These are phyloP conservation scores for Pungitius pungitius DNA, from an alignment of 2,113 vertebrate species.

Conservation along the genomic window DNA sequence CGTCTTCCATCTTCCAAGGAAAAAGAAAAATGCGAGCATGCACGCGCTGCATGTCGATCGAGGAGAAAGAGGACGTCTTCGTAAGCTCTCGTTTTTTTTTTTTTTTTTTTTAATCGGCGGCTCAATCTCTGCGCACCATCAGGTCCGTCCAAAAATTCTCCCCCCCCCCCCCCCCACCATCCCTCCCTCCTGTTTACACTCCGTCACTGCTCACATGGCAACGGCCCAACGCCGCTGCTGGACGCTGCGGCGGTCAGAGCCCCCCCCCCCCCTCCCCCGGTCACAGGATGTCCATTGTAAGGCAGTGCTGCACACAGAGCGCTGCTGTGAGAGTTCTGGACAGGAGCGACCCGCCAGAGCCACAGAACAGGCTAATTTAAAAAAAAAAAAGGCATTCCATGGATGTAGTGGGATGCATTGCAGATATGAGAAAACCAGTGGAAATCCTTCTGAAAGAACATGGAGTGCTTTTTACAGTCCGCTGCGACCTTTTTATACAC, in stretches of 20 bases:
- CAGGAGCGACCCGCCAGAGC: constrained; percentile 6
- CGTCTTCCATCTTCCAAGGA: no score
- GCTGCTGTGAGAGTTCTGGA: constrained; percentile 17
- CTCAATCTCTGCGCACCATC: constrained; percentile 43
- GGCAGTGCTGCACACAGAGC: constrained; percentile 27
- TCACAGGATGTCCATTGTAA: constrained; percentile 65
- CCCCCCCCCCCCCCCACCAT: no score
- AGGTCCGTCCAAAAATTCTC: constrained; percentile 42
- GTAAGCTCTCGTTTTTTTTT: no score
- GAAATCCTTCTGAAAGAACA: not conserved
- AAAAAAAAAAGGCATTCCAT: not conserved
- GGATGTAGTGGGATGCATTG: not conserved
- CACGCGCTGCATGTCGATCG: no score
- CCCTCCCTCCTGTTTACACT: constrained; percentile 53
- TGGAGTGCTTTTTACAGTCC: not conserved
- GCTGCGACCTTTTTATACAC: not conserved
- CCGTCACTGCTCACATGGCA: constrained; percentile 35
- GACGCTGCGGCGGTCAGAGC: constrained; percentile 26
- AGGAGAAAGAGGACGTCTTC: not conserved
- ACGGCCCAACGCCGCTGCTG: constrained; percentile 38
- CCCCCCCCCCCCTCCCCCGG: no score
- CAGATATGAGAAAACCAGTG: not conserved
- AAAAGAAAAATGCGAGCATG: no score
- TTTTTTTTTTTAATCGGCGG: no score
- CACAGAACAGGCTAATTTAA: not conserved